Evolutionary conservation across 2,888 invertebrate genomes (phyloP), one percentile per base, ranked within the genome.

Genomic region (Anthoptus insignis): DNA sequence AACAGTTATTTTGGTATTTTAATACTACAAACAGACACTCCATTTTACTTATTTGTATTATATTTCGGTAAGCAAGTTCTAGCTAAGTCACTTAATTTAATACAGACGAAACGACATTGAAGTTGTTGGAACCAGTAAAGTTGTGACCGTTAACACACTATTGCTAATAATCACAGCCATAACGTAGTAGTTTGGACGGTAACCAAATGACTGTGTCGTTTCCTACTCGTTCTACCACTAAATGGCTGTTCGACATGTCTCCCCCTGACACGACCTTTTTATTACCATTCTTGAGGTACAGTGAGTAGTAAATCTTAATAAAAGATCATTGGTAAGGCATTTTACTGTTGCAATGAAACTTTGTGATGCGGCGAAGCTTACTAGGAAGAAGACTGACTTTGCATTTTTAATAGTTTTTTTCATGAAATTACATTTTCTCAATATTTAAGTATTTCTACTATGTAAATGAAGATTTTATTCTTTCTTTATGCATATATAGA

Each of bases 81-180:
- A n/a, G n/a, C n/a, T n/a, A 11, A 39, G 19, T 19, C 42, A 16
- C 19, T 19, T 19, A 42, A 42, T 19, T 42, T 42, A 42, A 42
- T 42, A 19, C 19, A 42, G 19, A 42, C 42, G 42, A 19, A 8
- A 11, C 42, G 42, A 42, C 42, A 42, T 16, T 19, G 2, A 19
- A 42, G 19, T 24, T 14, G 39, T 56, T 34, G 11, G 8, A 7
- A 32, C 32, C 47, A 58, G 47, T 34, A 32, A 47, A 34, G 47
- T 58, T 49, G 59, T 50, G 21, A 49, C 16, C 58, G 16, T 24
- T 47, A 47, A 14, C 34, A 21, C 39, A 24, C 24, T 21, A 59
- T 34, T 14, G 59, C 59, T 59, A 37, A 49, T 59, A 50, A 59
- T 59, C 24, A 59, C 49, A 3, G 34, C 16, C 11, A 29, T 59